These are phyloP conservation scores for Ailuropoda melanoleuca DNA, from an alignment of 2,113 vertebrate species.

Conservation along the genomic window DNA sequence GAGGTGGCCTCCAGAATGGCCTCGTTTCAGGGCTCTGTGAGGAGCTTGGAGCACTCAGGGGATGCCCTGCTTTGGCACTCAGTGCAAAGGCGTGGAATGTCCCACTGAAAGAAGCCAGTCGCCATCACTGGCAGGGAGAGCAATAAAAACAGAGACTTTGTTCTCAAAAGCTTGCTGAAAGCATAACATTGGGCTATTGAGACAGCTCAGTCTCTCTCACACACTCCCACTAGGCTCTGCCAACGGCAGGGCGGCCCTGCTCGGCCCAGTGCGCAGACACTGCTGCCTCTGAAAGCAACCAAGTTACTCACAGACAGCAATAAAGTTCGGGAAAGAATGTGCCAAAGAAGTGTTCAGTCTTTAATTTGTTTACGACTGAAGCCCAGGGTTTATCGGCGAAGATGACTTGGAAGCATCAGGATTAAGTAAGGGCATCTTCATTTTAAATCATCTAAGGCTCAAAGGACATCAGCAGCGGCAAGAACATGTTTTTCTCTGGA, in stretches of 20 bases:
- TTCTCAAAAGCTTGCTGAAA: conserved; percentile 67
- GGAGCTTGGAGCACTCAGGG: background rate
- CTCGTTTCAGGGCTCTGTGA: conserved; percentile 41
- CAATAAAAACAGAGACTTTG: conserved; percentile 66
- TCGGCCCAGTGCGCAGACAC: background rate
- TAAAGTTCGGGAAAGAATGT: conserved; percentile 51
- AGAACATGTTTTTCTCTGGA: background rate
- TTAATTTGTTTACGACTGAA: conserved; percentile 63
- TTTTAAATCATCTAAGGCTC: background rate
- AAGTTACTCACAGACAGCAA: conserved; percentile 44
- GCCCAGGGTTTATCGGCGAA: conserved; percentile 36
- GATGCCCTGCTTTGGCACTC: conserved; percentile 12
- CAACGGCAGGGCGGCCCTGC: background rate
- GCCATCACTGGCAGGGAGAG: conserved; percentile 41
- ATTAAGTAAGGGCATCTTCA: background rate
- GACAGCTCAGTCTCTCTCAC: conserved; percentile 49
- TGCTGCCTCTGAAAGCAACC: conserved; percentile 43
- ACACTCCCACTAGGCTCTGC: conserved; percentile 54
- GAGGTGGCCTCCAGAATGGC: background rate
- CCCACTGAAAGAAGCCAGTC: conserved; percentile 46
- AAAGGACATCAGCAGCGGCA: background rate
- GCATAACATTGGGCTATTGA: conserved; percentile 66
- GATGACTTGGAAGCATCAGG: background rate
- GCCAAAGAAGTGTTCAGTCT: conserved; percentile 54
- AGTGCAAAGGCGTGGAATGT: background rate